These are phyloP conservation scores for Pyrocoelia pectoralis DNA, from an alignment of 2,888 invertebrate species.

Conservation along the genomic window DNA sequence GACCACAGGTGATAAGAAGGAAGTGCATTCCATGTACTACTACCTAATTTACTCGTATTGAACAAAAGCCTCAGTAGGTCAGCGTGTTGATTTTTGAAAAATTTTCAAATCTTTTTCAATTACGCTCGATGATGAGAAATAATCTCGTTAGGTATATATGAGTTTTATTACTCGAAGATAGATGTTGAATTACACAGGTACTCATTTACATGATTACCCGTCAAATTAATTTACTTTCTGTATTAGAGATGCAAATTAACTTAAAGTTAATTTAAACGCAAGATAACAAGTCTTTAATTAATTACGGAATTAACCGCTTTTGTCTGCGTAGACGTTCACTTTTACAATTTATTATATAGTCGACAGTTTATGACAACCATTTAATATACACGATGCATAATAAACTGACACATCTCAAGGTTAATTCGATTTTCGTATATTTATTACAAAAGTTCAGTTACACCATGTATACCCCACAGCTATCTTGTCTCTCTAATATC, in stretches of 20 bases:
- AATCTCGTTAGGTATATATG: constrained; percentile 34
- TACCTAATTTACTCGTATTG: background rate
- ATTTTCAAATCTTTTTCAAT: constrained; percentile 31
- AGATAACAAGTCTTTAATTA: constrained; percentile 43
- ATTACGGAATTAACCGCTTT: constrained; percentile 35
- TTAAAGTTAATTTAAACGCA: constrained; percentile 40
- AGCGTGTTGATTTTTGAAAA: background rate
- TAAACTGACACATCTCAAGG: background rate
- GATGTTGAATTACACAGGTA: constrained; percentile 33
- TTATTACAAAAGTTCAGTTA: constrained; percentile 16
- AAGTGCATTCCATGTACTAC: constrained; percentile 43
- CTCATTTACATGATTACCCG: constrained; percentile 43
- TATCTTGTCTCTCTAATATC: constrained; percentile 19
- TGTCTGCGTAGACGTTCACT: constrained; percentile 17
- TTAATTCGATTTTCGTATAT: constrained; percentile 1
- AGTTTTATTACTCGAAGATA: constrained; percentile 29
- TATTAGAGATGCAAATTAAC: constrained; percentile 45
- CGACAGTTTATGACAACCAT: constrained; percentile 27
- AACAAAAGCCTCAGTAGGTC: background rate
- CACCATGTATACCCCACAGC: constrained; percentile 3
- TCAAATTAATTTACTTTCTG: constrained; percentile 43
- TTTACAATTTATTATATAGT: constrained; percentile 20
- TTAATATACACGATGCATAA: constrained; percentile 14
- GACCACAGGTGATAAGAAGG: constrained; percentile 49
- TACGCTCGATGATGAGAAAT: constrained; percentile 17